Evolutionary conservation across 2,888 invertebrate genomes (phyloP).

Genomic region (Cyclophora punctaria): DNA sequence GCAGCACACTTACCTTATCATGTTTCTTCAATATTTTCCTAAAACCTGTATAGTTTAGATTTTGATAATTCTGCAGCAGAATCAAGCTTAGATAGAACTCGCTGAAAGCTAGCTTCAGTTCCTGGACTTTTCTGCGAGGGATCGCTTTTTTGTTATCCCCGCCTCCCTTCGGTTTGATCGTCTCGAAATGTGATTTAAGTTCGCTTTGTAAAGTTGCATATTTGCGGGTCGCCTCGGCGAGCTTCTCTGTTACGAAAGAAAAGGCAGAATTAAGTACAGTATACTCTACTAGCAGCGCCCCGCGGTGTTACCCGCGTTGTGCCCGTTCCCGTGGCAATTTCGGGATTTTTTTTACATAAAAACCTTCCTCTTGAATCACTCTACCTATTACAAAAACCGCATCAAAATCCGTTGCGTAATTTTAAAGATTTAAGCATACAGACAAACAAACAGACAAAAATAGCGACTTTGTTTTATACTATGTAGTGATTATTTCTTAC

Average conservation of each 20-base stretch:
- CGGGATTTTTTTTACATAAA: no score
- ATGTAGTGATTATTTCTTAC: no score
- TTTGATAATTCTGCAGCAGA: conserved; percentile 97
- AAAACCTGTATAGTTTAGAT: conserved; percentile 98
- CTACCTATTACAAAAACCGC: no score
- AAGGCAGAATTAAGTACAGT: neutral
- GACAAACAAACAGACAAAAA: no score
- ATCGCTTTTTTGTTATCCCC: conserved; percentile 68
- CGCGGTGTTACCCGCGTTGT: no score
- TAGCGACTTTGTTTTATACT: no score
- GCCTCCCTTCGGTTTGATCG: conserved; percentile 62
- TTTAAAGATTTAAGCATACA: no score
- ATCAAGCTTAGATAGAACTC: conserved; percentile 98
- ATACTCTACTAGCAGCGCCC: no score
- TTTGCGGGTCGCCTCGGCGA: conserved; percentile 97
- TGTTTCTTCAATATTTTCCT: conserved; percentile 99
- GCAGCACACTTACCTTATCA: conserved; percentile 84
- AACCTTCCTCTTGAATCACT: no score
- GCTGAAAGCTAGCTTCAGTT: conserved; percentile 97
- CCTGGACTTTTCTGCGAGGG: conserved; percentile 87
- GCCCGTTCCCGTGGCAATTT: no score
- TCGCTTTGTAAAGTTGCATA: conserved; percentile 93
- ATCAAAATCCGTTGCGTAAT: no score
- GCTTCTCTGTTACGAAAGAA: conserved; percentile 81
- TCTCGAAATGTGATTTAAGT: conserved; percentile 78